A percentile compares a stretch with the other conserved stretches of the same genome.
Evolutionary conservation across 2,888 invertebrate genomes (phyloP).

Genomic region (Drymonia ruficornis): DNA sequence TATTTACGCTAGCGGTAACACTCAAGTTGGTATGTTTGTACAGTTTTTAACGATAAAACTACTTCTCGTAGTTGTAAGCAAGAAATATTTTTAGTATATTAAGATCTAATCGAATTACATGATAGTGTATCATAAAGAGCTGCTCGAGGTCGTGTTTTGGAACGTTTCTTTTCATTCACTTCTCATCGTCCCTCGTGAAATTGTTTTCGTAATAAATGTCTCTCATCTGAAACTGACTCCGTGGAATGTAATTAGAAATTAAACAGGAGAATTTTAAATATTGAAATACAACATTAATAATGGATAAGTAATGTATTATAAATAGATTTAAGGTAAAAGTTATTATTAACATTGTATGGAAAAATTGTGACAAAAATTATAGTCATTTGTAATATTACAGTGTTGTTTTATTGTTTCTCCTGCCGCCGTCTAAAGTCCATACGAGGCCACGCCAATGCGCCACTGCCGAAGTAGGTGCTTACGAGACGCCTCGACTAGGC

Average conservation of each 20-base stretch:
- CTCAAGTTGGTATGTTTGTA: constrained; percentile 77
- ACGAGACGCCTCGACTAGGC: too few relatives aligned
- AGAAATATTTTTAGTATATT: constrained; percentile 82
- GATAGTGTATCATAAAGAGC: constrained; percentile 78
- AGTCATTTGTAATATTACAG: constrained; percentile 85
- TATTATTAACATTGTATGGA: constrained; percentile 86
- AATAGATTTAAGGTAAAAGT: constrained; percentile 83
- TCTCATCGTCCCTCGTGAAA: constrained; percentile 68
- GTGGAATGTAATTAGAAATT: constrained; percentile 78
- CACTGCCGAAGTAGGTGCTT: too few relatives aligned
- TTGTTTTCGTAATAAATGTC: constrained; percentile 64
- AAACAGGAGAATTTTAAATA: constrained; percentile 83
- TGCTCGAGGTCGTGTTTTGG: constrained; percentile 64
- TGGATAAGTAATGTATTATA: constrained; percentile 84
- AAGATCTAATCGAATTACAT: constrained; percentile 84
- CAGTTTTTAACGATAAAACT: constrained; percentile 78
- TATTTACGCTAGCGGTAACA: constrained; percentile 67
- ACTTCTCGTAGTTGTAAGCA: constrained; percentile 82
- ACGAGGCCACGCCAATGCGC: too few relatives aligned
- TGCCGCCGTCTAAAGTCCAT: too few relatives aligned
- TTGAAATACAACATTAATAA: constrained; percentile 80
- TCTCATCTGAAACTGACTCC: constrained; percentile 69
- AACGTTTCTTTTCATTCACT: constrained; percentile 65
- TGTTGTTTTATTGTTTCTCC: constrained; percentile 69
- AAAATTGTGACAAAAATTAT: constrained; percentile 85